Conservation (phyloP, 92 coral and sea anemone species). For the Heliopora coerulea region DNA sequence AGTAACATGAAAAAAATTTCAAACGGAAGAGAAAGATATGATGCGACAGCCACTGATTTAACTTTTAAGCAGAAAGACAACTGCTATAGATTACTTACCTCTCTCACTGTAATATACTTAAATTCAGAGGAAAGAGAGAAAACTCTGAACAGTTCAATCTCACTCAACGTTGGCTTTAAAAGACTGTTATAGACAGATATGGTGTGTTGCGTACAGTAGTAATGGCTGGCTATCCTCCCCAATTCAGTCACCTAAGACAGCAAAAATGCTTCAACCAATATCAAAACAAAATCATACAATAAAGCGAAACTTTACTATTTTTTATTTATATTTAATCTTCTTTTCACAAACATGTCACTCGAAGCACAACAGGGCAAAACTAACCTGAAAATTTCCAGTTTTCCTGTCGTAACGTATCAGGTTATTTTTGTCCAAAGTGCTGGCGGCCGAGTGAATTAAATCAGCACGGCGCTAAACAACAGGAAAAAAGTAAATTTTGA, state of each 20-base stretch:
- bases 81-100: constrained; percentile 46
- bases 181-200: constrained; percentile 87
- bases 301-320: no score
- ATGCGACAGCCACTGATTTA: no score
- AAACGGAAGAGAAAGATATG: no score
- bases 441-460: constrained; percentile 88
- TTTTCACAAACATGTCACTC: no score
- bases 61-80: no score
- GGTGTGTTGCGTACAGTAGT: constrained; percentile 91
- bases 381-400: constrained; percentile 94
- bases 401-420: constrained; percentile 91
- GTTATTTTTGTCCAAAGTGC: constrained; percentile 87
- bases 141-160: constrained; percentile 93
- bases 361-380: no score
- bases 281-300: no score
- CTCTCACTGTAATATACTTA: constrained; percentile 95
- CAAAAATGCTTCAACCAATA: neutral
- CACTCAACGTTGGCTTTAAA: constrained; percentile 91
- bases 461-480: constrained; percentile 90
- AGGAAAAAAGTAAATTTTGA: no score
- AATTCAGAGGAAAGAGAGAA: constrained; percentile 93
- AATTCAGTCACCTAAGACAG: constrained; percentile 81
- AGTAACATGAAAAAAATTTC: no score
- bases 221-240: constrained; percentile 97
- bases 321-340: no score